These are phyloP conservation scores for Sorex araneus DNA, from an alignment of 2,113 vertebrate species.

Conservation along the genomic window DNA sequence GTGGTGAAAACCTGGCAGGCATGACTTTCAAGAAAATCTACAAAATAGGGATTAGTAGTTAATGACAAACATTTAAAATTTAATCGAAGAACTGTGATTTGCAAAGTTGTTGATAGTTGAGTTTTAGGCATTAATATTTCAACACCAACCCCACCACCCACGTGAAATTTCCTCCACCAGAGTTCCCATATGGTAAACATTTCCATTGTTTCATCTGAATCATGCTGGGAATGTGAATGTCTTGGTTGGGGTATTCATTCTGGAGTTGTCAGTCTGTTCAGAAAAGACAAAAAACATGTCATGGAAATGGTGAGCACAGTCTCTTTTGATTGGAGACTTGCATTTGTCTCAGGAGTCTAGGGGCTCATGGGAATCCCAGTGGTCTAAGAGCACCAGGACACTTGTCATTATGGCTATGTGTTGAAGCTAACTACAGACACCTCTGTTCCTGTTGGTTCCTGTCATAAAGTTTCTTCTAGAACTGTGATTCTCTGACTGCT, in stretches of 20 bases:
- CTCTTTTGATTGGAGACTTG: constrained; percentile 1
- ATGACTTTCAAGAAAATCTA: constrained; percentile 26
- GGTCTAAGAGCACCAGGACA: background rate
- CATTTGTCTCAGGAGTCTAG: constrained; percentile 46
- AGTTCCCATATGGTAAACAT: background rate
- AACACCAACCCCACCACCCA: too few relatives aligned
- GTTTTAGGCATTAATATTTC: too few relatives aligned
- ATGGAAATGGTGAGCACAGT: background rate
- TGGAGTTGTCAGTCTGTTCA: constrained; percentile 60
- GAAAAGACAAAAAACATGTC: constrained; percentile 15
- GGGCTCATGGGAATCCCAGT: background rate
- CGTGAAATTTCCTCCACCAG: too few relatives aligned
- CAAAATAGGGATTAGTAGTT: background rate
- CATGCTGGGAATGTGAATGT: constrained; percentile 47
- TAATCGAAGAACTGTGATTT: too few relatives aligned
- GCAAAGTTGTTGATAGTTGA: too few relatives aligned
- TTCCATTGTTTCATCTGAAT: constrained; percentile 51
- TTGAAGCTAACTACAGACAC: constrained; percentile 58
- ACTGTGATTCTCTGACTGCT: constrained; percentile 59
- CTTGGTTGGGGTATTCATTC: constrained; percentile 55
- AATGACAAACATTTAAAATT: constrained; percentile 31
- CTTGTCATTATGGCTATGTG: constrained; percentile 50
- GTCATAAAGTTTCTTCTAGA: constrained; percentile 50
- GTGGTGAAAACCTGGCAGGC: background rate
- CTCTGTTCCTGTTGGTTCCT: constrained; percentile 66